These are phyloP conservation scores for Misgurnus anguillicaudatus DNA, from an alignment of 2,113 vertebrate genomes.

Conservation along the genomic window DNA sequence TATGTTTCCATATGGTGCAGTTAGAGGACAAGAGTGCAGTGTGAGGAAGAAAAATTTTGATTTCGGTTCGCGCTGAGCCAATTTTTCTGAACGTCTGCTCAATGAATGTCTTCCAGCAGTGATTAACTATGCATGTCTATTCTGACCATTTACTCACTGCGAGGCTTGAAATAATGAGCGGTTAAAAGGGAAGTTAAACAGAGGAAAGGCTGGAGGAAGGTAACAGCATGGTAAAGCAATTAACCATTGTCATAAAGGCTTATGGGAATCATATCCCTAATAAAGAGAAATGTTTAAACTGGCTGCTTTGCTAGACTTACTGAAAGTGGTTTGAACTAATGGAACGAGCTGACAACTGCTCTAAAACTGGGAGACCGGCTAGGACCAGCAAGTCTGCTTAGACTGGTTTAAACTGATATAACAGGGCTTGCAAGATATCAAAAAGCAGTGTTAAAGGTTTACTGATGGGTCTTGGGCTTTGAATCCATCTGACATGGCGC, in stretches of 20 bases:
- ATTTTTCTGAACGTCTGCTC: constrained; percentile 54
- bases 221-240: constrained; percentile 45
- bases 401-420: too few relatives aligned
- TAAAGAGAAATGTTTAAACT: constrained; percentile 7
- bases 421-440: too few relatives aligned
- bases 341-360: too few relatives aligned
- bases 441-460: too few relatives aligned
- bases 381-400: too few relatives aligned
- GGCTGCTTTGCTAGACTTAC: too few relatives aligned
- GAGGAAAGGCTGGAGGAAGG: constrained; percentile 44
- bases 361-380: too few relatives aligned
- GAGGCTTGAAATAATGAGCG: constrained; percentile 37
- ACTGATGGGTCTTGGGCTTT: too few relatives aligned
- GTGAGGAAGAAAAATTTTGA: constrained; percentile 24
- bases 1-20: neutral
- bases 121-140: constrained; percentile 69
- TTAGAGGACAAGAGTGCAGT: constrained; percentile 33
- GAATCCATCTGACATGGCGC: too few relatives aligned
- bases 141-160: constrained; percentile 46
- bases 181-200: constrained; percentile 48
- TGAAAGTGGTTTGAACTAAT: too few relatives aligned
- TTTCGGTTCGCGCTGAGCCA: constrained; percentile 54
- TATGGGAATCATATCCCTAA: constrained; percentile 8
- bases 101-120: constrained; percentile 61
- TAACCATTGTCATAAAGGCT: neutral